A percentile compares a stretch with the other conserved stretches of the same genome.
phyloP scores from a whole-genome alignment of 2,888 invertebrate genomes.

The Drosophila phalerata region DNA sequence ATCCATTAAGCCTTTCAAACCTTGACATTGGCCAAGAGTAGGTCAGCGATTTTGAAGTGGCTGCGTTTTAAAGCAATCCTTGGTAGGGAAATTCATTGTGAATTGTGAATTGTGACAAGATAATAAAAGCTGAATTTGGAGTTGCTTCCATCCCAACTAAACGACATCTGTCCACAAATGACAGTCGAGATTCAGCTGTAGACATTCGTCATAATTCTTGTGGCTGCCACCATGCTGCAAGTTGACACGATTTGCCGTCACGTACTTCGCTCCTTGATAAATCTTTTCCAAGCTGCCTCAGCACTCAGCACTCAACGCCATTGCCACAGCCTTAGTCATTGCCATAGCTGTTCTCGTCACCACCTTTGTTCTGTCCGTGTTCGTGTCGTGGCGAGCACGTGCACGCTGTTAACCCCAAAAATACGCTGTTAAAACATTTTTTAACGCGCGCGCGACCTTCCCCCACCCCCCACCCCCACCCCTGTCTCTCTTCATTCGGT shows the following conservation, averaged over 20 bases:
- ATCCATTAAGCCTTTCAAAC: slow-evolving; percentile 35
- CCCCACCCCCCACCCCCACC: background rate
- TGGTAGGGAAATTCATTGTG: slow-evolving; percentile 21
- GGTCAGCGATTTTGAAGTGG: slow-evolving; percentile 15
- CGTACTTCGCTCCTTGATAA: slow-evolving; percentile 72
- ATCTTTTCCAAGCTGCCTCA: slow-evolving; percentile 64
- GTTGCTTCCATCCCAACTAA: slow-evolving; percentile 22
- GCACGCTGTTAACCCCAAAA: slow-evolving; percentile 76
- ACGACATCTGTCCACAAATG: slow-evolving; percentile 49
- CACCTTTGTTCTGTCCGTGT: slow-evolving; percentile 56
- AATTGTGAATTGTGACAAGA: slow-evolving; percentile 28
- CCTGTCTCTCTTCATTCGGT: background rate
- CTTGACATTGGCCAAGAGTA: slow-evolving; percentile 8
- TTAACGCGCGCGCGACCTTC: slow-evolving; percentile 52
- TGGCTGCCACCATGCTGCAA: slow-evolving; percentile 32
- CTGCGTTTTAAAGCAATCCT: slow-evolving; percentile 11
- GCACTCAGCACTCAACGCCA: slow-evolving; percentile 62
- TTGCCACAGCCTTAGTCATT: slow-evolving; percentile 15
- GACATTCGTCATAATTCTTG: slow-evolving; percentile 70
- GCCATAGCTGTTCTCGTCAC: slow-evolving; percentile 36
- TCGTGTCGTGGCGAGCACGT: slow-evolving; percentile 56
- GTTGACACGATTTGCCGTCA: slow-evolving; percentile 76
- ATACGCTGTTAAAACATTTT: slow-evolving; percentile 75
- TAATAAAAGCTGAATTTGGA: slow-evolving; percentile 43
- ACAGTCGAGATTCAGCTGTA: slow-evolving; percentile 68